These are phyloP conservation scores for Isichthys henryi DNA, from an alignment of 2,113 vertebrate species.

Conservation along the genomic window DNA sequence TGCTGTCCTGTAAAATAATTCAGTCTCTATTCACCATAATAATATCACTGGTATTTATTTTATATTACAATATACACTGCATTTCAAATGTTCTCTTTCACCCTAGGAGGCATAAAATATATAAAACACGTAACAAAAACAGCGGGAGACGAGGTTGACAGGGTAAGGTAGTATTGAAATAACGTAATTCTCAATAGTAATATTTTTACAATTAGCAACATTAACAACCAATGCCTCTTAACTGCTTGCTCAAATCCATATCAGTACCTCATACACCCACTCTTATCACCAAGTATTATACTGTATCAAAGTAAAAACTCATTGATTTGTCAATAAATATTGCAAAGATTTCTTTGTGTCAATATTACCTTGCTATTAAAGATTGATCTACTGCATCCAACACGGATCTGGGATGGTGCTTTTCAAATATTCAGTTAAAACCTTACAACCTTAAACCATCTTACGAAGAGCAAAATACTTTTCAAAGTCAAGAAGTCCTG, in stretches of 20 bases:
- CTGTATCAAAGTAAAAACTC: not conserved
- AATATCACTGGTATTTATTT: not conserved
- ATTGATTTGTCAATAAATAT: not conserved
- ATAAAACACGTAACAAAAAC: not conserved
- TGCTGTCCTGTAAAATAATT: not conserved
- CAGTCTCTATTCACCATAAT: not conserved
- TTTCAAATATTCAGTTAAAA: constrained; percentile 12
- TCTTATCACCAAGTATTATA: not conserved
- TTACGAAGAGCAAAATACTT: not conserved
- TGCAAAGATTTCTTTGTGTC: not conserved
- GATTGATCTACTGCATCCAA: not conserved
- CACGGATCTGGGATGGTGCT: not conserved
- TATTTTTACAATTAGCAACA: not conserved
- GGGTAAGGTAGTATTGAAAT: not conserved
- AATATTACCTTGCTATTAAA: constrained; percentile 12
- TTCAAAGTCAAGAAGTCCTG: not conserved
- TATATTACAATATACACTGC: not conserved
- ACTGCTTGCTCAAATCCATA: not conserved
- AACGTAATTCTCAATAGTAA: not conserved
- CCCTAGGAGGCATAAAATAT: not conserved
- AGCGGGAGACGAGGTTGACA: not conserved
- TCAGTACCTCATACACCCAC: not conserved
- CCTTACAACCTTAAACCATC: not conserved
- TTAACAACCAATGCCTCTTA: not conserved
- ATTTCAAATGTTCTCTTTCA: not conserved